Percentiles rank a stretch among this genome's conserved stretches.
Conservation (phyloP, 2,888 invertebrate species). For the Drosophila infuscata region DNA sequence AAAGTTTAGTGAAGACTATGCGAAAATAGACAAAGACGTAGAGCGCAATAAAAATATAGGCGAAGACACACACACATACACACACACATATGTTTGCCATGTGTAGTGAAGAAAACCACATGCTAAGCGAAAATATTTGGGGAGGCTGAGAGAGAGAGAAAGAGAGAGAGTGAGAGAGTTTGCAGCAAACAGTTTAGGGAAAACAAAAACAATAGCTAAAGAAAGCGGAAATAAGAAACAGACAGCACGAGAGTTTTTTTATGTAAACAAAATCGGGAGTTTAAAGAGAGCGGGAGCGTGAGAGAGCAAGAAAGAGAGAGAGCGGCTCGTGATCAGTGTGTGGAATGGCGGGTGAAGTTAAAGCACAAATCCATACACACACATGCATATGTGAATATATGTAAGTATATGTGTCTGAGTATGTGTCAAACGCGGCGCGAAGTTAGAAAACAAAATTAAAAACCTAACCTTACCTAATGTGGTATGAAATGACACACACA, state of each 20-base stretch:
- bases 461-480: conserved; percentile 83
- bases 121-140: conserved; percentile 69
- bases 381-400: background rate
- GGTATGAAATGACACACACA: conserved; percentile 65
- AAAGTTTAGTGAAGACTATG: conserved; percentile 47
- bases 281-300: conserved; percentile 4
- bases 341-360: conserved; percentile 42
- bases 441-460: conserved; percentile 72
- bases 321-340: conserved; percentile 28
- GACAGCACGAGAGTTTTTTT: conserved; percentile 54
- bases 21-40: conserved; percentile 66
- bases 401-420: background rate
- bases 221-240: conserved; percentile 64
- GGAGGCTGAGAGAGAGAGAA: conserved; percentile 2
- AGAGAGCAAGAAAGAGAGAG: conserved; percentile 9
- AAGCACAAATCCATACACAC: conserved; percentile 13
- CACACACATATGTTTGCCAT: conserved; percentile 39
- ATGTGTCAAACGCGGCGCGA: conserved; percentile 39
- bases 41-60: conserved; percentile 61
- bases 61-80: conserved; percentile 43
- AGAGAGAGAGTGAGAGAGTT: conserved; percentile 17
- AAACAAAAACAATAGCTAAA: conserved; percentile 48
- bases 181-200: conserved; percentile 61
- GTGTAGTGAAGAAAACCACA: conserved; percentile 75
- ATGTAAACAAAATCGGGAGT: conserved; percentile 70